phyloP scores from a whole-genome alignment of 2,797 vertebrate species.

The Malurus leucopterus region DNA sequence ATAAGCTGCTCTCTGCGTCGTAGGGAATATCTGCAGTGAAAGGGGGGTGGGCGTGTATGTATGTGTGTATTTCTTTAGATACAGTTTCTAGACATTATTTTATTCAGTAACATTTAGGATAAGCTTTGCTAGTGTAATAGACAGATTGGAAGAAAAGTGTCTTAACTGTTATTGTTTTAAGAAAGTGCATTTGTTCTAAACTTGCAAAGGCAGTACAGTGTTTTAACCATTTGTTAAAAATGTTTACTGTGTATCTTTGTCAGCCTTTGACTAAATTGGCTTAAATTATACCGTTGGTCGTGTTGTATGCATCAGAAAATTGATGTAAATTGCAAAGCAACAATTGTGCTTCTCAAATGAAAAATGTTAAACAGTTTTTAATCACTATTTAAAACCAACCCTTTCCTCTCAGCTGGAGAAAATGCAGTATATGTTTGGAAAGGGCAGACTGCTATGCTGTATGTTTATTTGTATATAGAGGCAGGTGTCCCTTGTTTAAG shows the following conservation, averaged over 20 bases:
- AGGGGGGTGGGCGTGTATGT: fast-evolving
- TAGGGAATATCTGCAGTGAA: neutral
- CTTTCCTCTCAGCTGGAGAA: neutral
- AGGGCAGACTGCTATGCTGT: neutral
- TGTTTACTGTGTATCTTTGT: neutral
- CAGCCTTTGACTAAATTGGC: neutral
- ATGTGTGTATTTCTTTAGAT: neutral
- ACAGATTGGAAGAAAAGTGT: neutral
- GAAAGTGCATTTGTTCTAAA: neutral
- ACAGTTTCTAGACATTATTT: neutral
- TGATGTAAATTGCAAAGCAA: neutral
- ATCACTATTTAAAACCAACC: neutral
- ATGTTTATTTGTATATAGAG: neutral
- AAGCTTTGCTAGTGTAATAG: neutral
- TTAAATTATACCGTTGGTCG: neutral
- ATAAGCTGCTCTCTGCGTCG: neutral
- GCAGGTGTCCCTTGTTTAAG: neutral
- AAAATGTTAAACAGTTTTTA: neutral
- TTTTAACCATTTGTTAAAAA: neutral
- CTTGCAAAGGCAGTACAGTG: fast-evolving
- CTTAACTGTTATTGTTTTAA: neutral
- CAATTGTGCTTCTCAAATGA: neutral
- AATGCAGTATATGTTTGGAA: neutral
- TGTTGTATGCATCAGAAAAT: neutral
- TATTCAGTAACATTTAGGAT: neutral